Conservation (phyloP, 2,888 invertebrate genomes). For the Boloria euphrosyne region DNA sequence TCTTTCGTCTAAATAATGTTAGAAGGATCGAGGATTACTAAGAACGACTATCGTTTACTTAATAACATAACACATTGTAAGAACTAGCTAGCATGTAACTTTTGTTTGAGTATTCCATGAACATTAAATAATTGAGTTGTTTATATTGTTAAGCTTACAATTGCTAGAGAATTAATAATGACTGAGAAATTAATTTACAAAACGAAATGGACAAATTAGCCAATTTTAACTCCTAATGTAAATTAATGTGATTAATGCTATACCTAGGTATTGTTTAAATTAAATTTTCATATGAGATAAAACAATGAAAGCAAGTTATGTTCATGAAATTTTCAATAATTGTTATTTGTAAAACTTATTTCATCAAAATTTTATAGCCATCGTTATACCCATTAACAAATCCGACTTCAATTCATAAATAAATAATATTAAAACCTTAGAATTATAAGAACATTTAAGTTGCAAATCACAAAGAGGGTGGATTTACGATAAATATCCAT, state of each 20-base stretch:
- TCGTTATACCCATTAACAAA: conserved; percentile 16
- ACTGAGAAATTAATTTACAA: conserved; percentile 18
- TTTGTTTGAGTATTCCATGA: background rate
- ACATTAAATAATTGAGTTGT: background rate
- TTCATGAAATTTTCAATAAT: conserved; percentile 3
- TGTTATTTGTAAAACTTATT: conserved; percentile 14
- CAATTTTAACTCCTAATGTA: conserved; percentile 9
- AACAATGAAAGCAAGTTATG: too few relatives aligned
- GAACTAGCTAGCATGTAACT: too few relatives aligned
- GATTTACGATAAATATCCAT: background rate
- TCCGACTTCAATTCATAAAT: conserved; percentile 17
- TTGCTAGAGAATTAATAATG: conserved; percentile 7
- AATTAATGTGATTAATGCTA: background rate
- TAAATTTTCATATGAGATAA: background rate
- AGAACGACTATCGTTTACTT: too few relatives aligned
- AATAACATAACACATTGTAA: too few relatives aligned
- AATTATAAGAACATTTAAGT: conserved; percentile 1
- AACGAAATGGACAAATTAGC: background rate
- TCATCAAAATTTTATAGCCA: conserved; percentile 21
- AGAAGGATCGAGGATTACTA: too few relatives aligned
- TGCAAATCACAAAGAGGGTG: background rate
- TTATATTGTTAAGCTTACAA: background rate
- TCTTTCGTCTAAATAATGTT: too few relatives aligned
- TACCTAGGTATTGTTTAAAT: background rate
- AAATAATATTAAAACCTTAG: conserved; percentile 16